Conservation (phyloP, 1,140 invertebrate species). For the Sycophaga agraensis region DNA sequence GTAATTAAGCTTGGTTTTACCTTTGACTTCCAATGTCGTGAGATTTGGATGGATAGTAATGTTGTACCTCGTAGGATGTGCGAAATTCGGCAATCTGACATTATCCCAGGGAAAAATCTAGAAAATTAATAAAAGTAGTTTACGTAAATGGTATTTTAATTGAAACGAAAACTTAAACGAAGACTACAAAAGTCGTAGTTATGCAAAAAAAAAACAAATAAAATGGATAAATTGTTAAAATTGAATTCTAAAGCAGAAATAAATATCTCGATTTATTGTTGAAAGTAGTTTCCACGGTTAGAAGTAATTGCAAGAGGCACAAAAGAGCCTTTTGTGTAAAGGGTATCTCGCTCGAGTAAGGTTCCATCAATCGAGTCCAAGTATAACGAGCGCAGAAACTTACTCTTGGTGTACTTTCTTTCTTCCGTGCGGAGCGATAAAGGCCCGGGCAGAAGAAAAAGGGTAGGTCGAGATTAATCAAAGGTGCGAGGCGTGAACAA, state of each 20-base stretch:
- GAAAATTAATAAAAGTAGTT: constrained; percentile 9
- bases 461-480: too few relatives aligned
- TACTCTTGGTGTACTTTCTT: too few relatives aligned
- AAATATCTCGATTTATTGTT: too few relatives aligned
- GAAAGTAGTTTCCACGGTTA: too few relatives aligned
- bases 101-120: constrained; percentile 88
- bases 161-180: neutral
- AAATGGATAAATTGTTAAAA: neutral
- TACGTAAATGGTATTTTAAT: neutral
- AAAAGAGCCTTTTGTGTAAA: too few relatives aligned
- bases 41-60: constrained; percentile 92
- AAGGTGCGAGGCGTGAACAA: neutral
- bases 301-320: too few relatives aligned
- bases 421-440: too few relatives aligned
- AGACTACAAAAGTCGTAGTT: neutral
- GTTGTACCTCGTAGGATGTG: constrained; percentile 82
- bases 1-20: constrained; percentile 51
- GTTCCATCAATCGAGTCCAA: too few relatives aligned
- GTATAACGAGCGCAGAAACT: too few relatives aligned
- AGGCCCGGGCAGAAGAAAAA: too few relatives aligned
- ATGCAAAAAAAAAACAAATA: neutral
- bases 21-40: constrained; percentile 84
- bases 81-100: constrained; percentile 77
- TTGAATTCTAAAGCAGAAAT: neutral
- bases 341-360: too few relatives aligned